phyloP scores from a whole-genome alignment of 2,113 vertebrate species.

The Nerophis ophidion region DNA sequence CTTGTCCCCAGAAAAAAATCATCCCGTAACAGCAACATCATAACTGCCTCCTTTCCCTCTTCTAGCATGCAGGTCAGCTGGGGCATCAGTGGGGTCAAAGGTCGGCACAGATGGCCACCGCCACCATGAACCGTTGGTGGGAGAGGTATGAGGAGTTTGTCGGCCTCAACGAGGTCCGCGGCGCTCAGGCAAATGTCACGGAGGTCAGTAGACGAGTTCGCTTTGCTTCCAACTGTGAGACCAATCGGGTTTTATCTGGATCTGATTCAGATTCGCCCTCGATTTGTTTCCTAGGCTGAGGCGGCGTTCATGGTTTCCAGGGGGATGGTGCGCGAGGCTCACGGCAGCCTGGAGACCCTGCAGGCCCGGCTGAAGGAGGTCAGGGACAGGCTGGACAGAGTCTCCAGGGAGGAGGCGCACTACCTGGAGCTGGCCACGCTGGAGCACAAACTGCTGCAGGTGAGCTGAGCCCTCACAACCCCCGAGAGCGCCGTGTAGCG shows the following conservation, averaged over 20 bases:
- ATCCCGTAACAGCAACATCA: background rate
- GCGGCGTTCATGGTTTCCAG: conserved; percentile 91
- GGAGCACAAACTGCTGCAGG: conserved; percentile 94
- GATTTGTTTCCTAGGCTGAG: conserved; percentile 75
- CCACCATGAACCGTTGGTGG: conserved; percentile 81
- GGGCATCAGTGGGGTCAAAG: conserved; percentile 73
- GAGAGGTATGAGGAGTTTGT: conserved; percentile 91
- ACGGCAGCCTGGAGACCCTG: conserved; percentile 77
- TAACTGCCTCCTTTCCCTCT: conserved; percentile 1
- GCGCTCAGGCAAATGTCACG: conserved; percentile 86
- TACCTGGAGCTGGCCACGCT: conserved; percentile 90
- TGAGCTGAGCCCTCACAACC: conserved; percentile 29
- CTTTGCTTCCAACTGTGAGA: background rate
- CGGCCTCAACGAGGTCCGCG: conserved; percentile 85
- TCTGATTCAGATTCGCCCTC: background rate
- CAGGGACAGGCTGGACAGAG: conserved; percentile 86
- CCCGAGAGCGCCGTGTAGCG: background rate
- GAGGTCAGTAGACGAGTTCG: conserved; percentile 74
- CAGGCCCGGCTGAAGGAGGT: conserved; percentile 86
- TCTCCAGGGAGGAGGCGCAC: conserved; percentile 87
- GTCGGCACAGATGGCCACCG: conserved; percentile 57
- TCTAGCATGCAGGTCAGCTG: conserved; percentile 63
- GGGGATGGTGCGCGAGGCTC: conserved; percentile 85
- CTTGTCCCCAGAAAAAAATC: no score
- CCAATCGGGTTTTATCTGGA: no score